Evolutionary conservation across 2,797 vertebrate genomes (phyloP).

Genomic region (Psittacula echo): DNA sequence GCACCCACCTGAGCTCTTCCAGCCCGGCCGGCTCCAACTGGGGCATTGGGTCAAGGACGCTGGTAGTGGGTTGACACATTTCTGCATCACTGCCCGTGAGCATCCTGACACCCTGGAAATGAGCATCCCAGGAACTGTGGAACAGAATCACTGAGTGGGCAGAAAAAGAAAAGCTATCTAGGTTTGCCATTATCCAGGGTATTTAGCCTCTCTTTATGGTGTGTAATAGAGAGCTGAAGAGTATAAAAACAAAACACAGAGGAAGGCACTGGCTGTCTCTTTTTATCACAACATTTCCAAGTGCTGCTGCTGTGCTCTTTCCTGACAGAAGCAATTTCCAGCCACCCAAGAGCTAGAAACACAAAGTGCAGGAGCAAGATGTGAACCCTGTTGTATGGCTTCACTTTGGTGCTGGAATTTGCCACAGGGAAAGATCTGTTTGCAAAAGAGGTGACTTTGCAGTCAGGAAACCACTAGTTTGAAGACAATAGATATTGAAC

Average conservation of each 20-base stretch:
- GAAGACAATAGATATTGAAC: neutral
- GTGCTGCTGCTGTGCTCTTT: neutral
- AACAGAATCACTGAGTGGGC: conserved; percentile 18
- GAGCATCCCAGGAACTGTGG: fast-evolving
- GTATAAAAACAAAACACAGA: conserved; percentile 40
- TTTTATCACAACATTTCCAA: conserved; percentile 3
- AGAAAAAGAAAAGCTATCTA: conserved; percentile 10
- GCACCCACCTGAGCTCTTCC: neutral
- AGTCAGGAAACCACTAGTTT: neutral
- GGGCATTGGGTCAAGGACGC: neutral
- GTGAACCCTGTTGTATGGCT: neutral
- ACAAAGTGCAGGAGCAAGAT: neutral
- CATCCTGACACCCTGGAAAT: neutral
- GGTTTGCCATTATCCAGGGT: conserved; percentile 8
- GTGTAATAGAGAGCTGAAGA: conserved; percentile 26
- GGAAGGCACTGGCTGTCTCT: conserved; percentile 3
- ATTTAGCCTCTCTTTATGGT: neutral
- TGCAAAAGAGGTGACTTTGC: neutral
- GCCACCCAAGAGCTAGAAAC: neutral
- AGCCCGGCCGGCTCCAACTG: fast-evolving
- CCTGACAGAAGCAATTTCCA: conserved; percentile 10
- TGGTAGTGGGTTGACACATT: neutral
- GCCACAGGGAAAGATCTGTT: neutral
- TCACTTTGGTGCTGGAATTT: neutral
- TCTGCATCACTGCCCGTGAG: neutral